Percentiles rank a stretch among this genome's conserved stretches.
phyloP scores from a whole-genome alignment of 2,797 vertebrate species.

The Bucorvus abyssinicus region DNA sequence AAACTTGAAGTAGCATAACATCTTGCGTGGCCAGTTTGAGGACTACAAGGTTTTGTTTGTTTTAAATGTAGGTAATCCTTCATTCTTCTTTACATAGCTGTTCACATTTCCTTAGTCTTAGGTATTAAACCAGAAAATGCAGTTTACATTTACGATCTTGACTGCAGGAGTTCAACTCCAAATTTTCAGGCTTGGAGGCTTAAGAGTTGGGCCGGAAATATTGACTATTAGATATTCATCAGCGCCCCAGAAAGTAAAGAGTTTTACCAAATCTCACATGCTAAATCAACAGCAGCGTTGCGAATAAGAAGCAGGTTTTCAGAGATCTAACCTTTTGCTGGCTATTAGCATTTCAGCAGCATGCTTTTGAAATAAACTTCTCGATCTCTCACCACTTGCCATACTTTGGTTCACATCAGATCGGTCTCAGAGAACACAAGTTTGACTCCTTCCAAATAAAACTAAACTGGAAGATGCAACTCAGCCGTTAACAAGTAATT shows the following conservation, averaged over 20 bases:
- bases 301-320: neutral
- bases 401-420: neutral
- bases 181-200: neutral
- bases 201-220: neutral
- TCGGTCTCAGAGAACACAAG: neutral
- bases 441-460: neutral
- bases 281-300: neutral
- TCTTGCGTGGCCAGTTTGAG: neutral
- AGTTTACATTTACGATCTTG: neutral
- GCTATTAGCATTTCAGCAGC: neutral
- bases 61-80: neutral
- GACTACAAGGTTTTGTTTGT: neutral
- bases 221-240: neutral
- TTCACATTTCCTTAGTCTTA: neutral
- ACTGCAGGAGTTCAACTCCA: neutral
- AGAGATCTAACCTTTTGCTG: neutral
- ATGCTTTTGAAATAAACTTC: neutral
- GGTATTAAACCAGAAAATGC: neutral
- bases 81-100: neutral
- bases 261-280: neutral
- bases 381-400: neutral
- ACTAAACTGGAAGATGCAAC: neutral
- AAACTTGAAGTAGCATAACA: neutral
- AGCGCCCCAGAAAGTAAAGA: neutral
- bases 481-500: neutral